Percentiles rank a stretch among this genome's conserved stretches.
phyloP scores from a whole-genome alignment of 2,797 vertebrate species.

The Gorsachius magnificus region DNA sequence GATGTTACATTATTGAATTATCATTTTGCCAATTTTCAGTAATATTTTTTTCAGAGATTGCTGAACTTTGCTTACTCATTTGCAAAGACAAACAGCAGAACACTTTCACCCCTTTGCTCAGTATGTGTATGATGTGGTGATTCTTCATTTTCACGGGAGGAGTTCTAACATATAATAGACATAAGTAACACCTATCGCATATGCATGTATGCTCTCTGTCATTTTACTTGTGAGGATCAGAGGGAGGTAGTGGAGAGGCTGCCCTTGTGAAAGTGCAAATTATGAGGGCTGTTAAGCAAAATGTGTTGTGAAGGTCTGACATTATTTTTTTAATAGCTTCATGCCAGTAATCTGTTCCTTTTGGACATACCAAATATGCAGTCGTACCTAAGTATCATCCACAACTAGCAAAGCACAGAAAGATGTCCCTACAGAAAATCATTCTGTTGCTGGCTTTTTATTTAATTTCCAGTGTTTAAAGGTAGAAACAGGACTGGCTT shows the following conservation, averaged over 20 bases:
- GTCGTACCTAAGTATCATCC: neutral
- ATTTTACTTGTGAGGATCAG: neutral
- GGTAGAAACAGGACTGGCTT: neutral
- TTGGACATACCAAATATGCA: neutral
- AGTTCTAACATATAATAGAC: neutral
- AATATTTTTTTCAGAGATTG: neutral
- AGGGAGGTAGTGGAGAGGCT: neutral
- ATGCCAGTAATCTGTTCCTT: neutral
- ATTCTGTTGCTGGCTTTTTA: neutral
- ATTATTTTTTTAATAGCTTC: neutral
- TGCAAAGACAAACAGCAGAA: neutral
- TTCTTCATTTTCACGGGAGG: neutral
- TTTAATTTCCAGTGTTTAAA: neutral
- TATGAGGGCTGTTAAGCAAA: neutral
- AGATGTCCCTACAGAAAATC: neutral
- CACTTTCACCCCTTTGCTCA: neutral
- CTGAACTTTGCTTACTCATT: neutral
- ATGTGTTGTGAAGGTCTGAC: neutral
- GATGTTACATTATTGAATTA: neutral
- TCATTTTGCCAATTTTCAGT: neutral
- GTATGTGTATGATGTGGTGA: neutral
- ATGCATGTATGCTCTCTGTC: neutral
- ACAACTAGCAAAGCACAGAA: neutral
- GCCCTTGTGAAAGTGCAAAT: neutral
- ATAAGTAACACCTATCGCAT: neutral